Evolutionary conservation across 1,140 invertebrate species (phyloP).

Genomic region (Carcinoscorpius rotundicauda): DNA sequence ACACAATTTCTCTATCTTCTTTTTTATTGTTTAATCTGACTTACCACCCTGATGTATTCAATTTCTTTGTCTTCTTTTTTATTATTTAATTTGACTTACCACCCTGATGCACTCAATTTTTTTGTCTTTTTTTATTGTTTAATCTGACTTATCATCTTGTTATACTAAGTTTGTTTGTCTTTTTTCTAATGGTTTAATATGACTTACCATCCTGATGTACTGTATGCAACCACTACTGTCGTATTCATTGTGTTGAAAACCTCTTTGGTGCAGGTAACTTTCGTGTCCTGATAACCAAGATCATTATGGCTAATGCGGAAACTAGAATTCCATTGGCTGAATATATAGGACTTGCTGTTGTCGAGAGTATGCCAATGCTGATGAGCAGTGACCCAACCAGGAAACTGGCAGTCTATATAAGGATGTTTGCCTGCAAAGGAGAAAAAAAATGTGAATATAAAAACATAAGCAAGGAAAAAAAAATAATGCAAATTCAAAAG

Average conservation of each 20-base stretch:
- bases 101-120: no score
- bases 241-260: conserved; percentile 7
- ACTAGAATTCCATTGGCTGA: conserved; percentile 57
- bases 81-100: no score
- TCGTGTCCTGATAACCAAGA: conserved; percentile 8
- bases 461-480: no score
- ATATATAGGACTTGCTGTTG: conserved; percentile 49
- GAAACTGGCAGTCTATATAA: conserved; percentile 26
- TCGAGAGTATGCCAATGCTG: conserved; percentile 25
- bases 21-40: no score
- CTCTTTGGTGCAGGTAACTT: conserved; percentile 18
- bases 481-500: conserved; percentile 1
- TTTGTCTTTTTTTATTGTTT: no score
- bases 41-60: no score
- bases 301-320: conserved; percentile 29
- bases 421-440: conserved; percentile 38
- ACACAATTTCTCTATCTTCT: no score
- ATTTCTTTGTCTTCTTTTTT: no score
- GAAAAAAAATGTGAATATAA: no score
- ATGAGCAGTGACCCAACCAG: conserved; percentile 19
- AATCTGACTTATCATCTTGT: no score
- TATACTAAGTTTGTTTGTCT: no score
- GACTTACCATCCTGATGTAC: conserved; percentile 24
- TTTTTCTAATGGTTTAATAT: no score
- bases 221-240: conserved; percentile 20